Conservation (phyloP, 2,888 invertebrate species). For the Pollenia angustigena region DNA sequence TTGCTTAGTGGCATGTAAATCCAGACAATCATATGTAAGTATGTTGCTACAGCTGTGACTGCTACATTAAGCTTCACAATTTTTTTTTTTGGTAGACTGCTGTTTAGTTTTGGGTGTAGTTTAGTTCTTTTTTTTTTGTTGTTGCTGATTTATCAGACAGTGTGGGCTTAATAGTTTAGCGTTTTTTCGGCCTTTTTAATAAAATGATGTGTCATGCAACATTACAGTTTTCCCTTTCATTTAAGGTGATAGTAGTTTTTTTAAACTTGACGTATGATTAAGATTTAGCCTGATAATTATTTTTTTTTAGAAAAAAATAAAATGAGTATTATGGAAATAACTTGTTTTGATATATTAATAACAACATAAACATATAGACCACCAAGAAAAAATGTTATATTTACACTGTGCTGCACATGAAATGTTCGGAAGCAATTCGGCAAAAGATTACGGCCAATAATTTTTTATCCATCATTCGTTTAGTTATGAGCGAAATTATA, state of each 20-base stretch:
- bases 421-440: too few relatives aligned
- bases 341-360: conserved; percentile 49
- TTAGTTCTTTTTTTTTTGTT: conserved; percentile 7
- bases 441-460: too few relatives aligned
- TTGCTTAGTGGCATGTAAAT: conserved; percentile 16
- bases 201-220: conserved; percentile 69
- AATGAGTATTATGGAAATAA: conserved; percentile 33
- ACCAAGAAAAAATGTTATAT: background rate
- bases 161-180: conserved; percentile 67
- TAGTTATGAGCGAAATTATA: too few relatives aligned
- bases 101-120: conserved; percentile 39
- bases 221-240: conserved; percentile 60
- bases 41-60: conserved; percentile 49
- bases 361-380: conserved; percentile 31
- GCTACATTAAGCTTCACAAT: conserved; percentile 53
- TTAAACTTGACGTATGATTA: conserved; percentile 33
- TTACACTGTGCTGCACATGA: too few relatives aligned
- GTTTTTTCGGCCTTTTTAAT: conserved; percentile 1
- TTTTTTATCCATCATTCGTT: too few relatives aligned
- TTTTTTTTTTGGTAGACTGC: background rate
- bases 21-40: conserved; percentile 19
- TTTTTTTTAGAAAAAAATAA: background rate
- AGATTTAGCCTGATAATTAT: background rate
- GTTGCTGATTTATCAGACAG: conserved; percentile 46
- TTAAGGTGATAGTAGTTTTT: conserved; percentile 49